A percentile compares a stretch with the other conserved stretches of the same genome.
Evolutionary conservation across 2,797 vertebrate genomes (phyloP).

Genomic region (Lutjanus argentimaculatus): DNA sequence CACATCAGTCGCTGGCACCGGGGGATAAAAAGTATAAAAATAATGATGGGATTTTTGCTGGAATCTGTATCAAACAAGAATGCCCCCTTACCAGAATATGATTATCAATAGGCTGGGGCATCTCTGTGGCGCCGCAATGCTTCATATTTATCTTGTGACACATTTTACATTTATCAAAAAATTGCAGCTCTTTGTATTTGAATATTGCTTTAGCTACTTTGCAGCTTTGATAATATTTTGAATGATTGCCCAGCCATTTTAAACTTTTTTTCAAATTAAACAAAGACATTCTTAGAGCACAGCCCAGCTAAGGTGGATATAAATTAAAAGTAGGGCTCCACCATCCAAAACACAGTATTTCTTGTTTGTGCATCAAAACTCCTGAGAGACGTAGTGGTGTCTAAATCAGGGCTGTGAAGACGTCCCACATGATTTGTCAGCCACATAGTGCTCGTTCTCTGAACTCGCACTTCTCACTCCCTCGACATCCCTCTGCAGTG

Average conservation of each 20-base stretch:
- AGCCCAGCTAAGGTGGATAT: constrained; percentile 39
- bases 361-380: constrained; percentile 39
- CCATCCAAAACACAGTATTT: constrained; percentile 27
- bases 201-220: no score
- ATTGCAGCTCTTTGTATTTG: no score
- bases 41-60: no score
- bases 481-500: constrained; percentile 26
- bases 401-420: constrained; percentile 68
- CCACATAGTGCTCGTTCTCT: constrained; percentile 44
- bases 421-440: constrained; percentile 66
- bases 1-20: no score
- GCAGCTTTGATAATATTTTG: no score
- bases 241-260: background rate
- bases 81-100: no score
- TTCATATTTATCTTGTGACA: no score
- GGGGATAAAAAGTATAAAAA: no score
- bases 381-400: constrained; percentile 51
- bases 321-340: constrained; percentile 42
- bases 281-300: constrained; percentile 37
- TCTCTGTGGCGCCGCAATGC: no score
- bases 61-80: no score
- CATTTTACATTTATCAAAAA: no score
- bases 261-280: constrained; percentile 27
- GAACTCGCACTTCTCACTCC: constrained; percentile 45
- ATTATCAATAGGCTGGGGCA: no score